These are phyloP conservation scores for Oreochromis grahami DNA, from an alignment of 2,797 vertebrate genomes.

Conservation along the genomic window DNA sequence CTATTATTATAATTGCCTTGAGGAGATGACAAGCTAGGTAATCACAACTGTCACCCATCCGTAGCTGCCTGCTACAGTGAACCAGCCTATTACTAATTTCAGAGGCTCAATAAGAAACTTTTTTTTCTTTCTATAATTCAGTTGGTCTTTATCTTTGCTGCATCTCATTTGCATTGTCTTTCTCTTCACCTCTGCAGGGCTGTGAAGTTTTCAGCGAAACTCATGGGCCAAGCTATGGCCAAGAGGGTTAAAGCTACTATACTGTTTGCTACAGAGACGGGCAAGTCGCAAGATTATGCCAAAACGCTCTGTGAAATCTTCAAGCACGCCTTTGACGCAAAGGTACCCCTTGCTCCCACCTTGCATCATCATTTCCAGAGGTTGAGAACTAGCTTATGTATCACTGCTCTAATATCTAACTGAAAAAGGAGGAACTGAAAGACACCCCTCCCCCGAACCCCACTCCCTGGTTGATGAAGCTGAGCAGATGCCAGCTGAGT, in stretches of 20 bases:
- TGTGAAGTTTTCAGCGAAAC: conserved; percentile 97
- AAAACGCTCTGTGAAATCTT: conserved; percentile 98
- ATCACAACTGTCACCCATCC: conserved; percentile 59
- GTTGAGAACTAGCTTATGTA: neutral
- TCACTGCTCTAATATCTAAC: neutral
- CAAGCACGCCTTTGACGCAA: conserved; percentile 97
- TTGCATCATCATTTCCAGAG: conserved; percentile 42
- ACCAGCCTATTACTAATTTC: neutral
- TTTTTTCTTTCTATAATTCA: neutral
- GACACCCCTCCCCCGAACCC: neutral
- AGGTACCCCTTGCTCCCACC: conserved; percentile 77
- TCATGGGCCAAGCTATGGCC: conserved; percentile 99
- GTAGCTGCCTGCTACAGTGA: conserved; percentile 3
- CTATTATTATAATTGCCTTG: conserved; percentile 69
- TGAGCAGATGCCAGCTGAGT: conserved; percentile 33
- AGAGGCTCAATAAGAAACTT: neutral
- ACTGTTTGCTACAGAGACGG: conserved; percentile 94
- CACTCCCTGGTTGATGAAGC: neutral
- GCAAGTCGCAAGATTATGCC: conserved; percentile 95
- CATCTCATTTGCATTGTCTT: neutral
- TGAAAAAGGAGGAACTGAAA: conserved; percentile 23
- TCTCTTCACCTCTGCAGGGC: conserved; percentile 75
- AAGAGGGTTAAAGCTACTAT: conserved; percentile 98
- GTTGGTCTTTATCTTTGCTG: neutral
- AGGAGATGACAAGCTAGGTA: conserved; percentile 65